Conservation (phyloP, 1,140 invertebrate genomes). For the Aphelenchoides fujianensis region DNA sequence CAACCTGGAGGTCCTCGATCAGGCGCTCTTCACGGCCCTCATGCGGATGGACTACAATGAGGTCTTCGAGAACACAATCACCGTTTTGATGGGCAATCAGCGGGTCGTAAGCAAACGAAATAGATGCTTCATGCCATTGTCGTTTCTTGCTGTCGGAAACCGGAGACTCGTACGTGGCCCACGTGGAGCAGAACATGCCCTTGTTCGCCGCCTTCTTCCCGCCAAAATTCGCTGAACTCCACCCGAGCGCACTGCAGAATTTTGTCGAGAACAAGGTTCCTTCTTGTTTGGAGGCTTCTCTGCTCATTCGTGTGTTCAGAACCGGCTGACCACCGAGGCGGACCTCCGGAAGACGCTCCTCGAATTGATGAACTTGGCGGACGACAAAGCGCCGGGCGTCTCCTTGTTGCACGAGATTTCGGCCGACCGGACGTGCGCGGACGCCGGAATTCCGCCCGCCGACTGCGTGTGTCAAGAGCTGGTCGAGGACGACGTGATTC, state of each 20-base stretch:
- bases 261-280: neutral
- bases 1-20: constrained; percentile 45
- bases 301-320: too few species aligned
- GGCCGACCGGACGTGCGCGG: neutral
- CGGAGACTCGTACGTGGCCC: neutral
- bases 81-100: neutral
- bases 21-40: neutral
- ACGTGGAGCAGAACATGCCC: neutral
- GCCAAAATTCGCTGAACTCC: neutral
- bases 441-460: neutral
- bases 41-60: neutral
- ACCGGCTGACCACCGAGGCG: neutral
- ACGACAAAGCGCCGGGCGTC: neutral
- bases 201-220: neutral
- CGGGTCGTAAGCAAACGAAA: neutral
- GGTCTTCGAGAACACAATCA: neutral
- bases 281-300: too few species aligned
- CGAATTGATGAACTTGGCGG: neutral
- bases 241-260: neutral
- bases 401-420: neutral
- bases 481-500: neutral
- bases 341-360: neutral
- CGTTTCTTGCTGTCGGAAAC: neutral
- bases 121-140: too few species aligned
- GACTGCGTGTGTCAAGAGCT: neutral